phyloP scores from a whole-genome alignment of 2,113 vertebrate genomes.

The Anser brachyrhynchus region DNA sequence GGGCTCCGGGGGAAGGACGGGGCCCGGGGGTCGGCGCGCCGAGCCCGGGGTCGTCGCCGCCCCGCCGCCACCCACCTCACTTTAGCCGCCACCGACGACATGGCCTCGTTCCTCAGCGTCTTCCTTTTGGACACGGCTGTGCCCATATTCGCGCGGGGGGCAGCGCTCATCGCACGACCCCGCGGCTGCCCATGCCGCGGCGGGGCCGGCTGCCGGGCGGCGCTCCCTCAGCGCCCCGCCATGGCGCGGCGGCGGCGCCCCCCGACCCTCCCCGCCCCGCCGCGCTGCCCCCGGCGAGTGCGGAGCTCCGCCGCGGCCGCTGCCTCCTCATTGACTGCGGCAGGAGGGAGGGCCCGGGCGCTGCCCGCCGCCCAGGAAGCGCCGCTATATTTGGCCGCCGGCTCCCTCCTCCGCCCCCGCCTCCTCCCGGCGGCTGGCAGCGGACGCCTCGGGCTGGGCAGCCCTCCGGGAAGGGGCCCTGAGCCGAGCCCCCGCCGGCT shows the following conservation, averaged over 20 bases:
- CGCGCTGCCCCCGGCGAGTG: neutral
- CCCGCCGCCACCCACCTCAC: constrained; percentile 84
- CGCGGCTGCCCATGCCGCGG: constrained; percentile 14
- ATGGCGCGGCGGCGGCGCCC: neutral
- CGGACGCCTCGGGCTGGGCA: no score
- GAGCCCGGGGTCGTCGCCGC: no score
- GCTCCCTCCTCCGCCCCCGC: neutral
- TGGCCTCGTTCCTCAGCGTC: constrained; percentile 90
- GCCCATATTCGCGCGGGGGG: constrained; percentile 84
- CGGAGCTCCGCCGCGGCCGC: neutral
- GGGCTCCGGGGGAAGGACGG: no score
- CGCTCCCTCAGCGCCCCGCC: neutral
- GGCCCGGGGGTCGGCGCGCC: no score
- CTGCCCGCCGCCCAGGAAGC: constrained; percentile 42
- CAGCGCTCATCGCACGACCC: constrained; percentile 38
- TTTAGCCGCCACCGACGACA: constrained; percentile 94
- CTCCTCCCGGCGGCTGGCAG: neutral
- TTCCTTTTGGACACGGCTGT: constrained; percentile 93
- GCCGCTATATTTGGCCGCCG: constrained; percentile 48
- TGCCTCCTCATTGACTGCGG: constrained; percentile 61
- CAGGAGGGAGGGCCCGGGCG: neutral
- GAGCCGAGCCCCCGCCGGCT: no score
- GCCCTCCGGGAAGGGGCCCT: no score
- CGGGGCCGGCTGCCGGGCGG: neutral
- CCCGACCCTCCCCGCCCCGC: neutral